Conservation (phyloP, 2,888 invertebrate genomes). For the Chrysomela aeneicollis region DNA sequence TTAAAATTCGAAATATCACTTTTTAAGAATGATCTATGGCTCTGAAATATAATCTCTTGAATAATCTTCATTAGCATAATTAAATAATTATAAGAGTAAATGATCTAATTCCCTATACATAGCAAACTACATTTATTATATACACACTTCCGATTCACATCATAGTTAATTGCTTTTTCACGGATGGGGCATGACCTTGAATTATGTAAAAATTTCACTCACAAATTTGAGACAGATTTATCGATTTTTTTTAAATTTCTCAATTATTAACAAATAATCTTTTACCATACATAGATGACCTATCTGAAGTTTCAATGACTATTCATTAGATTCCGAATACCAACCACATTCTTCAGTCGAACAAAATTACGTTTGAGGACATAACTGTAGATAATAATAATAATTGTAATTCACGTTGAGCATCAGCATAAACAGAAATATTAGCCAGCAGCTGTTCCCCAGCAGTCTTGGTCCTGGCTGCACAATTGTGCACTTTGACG, state of each 20-base stretch:
- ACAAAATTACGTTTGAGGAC: not conserved
- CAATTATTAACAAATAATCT: too few species aligned
- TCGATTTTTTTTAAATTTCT: too few species aligned
- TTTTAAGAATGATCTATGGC: not conserved
- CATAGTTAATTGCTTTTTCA: too few species aligned
- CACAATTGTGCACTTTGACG: too few species aligned
- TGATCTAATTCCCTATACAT: slow-evolving; percentile 20
- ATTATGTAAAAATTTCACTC: too few species aligned
- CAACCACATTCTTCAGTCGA: not conserved
- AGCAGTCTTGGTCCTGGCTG: too few species aligned
- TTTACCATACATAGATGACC: too few species aligned
- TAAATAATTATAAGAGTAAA: slow-evolving; percentile 23
- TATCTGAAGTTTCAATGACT: too few species aligned
- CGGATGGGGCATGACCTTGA: too few species aligned
- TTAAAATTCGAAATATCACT: not conserved
- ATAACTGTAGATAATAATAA: slow-evolving; percentile 8
- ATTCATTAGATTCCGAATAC: not conserved
- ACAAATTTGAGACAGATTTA: too few species aligned
- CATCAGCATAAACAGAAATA: slow-evolving; percentile 26
- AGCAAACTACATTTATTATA: too few species aligned
- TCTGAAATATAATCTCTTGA: not conserved
- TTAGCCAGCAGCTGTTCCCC: slow-evolving; percentile 32
- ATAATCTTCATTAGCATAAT: slow-evolving; percentile 25
- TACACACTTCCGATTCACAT: too few species aligned
- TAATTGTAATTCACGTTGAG: slow-evolving; percentile 13